phyloP scores from a whole-genome alignment of 2,797 vertebrate genomes.

The Pangasius macronema region DNA sequence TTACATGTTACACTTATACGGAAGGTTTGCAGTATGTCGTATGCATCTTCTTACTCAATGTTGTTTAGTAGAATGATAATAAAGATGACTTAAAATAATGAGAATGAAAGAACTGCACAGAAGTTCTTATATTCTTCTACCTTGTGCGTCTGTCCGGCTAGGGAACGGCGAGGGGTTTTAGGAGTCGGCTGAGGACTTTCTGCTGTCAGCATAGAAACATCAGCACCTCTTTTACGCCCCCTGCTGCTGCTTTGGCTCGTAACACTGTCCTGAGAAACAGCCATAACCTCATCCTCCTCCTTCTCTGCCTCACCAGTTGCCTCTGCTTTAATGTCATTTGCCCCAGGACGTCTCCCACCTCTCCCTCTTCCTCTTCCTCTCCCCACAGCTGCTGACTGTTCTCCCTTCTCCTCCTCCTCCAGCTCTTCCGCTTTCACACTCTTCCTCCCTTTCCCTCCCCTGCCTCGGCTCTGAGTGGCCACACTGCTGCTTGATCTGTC shows the following conservation, averaged over 20 bases:
- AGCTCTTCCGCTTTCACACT: conserved; percentile 40
- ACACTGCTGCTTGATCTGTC: conserved; percentile 50
- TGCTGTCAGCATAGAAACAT: conserved; percentile 13
- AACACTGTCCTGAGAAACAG: not conserved
- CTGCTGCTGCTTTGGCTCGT: conserved; percentile 47
- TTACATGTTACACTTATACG: not conserved
- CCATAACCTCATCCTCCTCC: not conserved
- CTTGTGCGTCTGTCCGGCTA: conserved; percentile 47
- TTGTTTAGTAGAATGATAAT: not conserved
- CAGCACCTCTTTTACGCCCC: conserved; percentile 47
- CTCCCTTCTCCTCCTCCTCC: conserved; percentile 44
- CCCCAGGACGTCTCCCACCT: conserved; percentile 30
- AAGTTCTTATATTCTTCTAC: conserved; percentile 24
- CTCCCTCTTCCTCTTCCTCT: conserved; percentile 39
- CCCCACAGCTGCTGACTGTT: conserved; percentile 19
- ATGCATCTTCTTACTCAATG: not conserved
- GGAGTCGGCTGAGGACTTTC: conserved; percentile 29
- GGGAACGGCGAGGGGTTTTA: conserved; percentile 51
- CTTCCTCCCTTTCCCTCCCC: conserved; percentile 63
- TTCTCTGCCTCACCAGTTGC: not conserved
- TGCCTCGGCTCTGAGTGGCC: conserved; percentile 58
- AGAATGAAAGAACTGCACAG: not conserved
- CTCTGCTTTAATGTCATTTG: not conserved
- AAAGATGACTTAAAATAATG: not conserved
- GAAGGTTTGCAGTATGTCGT: not conserved